phyloP scores from a whole-genome alignment of 2,888 invertebrate species.

The Agelastica alni region DNA sequence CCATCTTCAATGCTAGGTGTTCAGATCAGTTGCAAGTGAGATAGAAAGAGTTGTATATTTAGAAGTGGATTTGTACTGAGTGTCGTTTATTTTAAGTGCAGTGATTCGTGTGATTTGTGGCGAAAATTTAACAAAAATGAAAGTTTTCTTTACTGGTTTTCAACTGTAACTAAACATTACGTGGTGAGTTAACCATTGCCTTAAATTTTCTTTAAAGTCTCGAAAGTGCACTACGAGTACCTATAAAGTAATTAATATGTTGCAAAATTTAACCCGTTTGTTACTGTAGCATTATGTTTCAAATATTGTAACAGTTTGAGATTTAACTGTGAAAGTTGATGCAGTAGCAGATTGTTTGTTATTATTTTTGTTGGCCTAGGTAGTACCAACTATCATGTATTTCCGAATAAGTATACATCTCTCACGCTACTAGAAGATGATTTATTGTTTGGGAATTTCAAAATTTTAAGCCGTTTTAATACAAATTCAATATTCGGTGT shows the following conservation, averaged over 20 bases:
- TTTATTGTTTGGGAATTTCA: constrained; percentile 1
- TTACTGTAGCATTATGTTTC: neutral
- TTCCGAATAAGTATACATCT: neutral
- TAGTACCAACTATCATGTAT: neutral
- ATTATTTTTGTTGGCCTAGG: neutral
- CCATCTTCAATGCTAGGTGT: constrained; percentile 42
- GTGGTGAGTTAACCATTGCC: constrained; percentile 20
- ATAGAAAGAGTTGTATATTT: constrained; percentile 50
- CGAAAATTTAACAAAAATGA: constrained; percentile 44
- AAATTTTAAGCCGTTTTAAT: too few relatives aligned
- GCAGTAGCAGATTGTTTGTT: neutral
- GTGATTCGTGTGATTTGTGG: constrained; percentile 45
- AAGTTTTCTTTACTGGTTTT: constrained; percentile 37
- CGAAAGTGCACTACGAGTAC: constrained; percentile 3
- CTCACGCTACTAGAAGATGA: neutral
- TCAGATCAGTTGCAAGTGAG: constrained; percentile 45
- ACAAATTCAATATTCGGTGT: too few relatives aligned
- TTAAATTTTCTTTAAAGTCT: constrained; percentile 6
- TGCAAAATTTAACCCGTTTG: neutral
- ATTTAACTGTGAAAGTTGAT: neutral
- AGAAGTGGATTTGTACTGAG: constrained; percentile 47
- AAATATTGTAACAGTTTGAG: neutral
- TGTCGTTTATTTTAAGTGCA: constrained; percentile 48
- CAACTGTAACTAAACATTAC: constrained; percentile 42
- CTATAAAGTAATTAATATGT: neutral